Evolutionary conservation across 2,113 vertebrate genomes (phyloP).

Genomic region (Chelonoidis abingdonii): DNA sequence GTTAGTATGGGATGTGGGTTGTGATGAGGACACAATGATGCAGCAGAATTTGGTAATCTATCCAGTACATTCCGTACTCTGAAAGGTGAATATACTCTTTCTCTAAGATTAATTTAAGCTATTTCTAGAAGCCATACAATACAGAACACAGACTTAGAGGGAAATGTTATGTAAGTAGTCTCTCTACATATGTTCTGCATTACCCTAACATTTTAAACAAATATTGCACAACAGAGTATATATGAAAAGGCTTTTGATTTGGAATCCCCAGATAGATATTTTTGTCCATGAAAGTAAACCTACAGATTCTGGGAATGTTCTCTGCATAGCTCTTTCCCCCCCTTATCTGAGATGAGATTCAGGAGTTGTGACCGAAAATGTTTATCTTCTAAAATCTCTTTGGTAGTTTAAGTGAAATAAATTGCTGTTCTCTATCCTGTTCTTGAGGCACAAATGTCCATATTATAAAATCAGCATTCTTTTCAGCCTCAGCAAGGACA

Average conservation of each 20-base stretch:
- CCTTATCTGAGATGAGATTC: accelerated
- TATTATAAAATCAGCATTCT: neutral
- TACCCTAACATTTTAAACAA: neutral
- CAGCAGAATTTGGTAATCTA: constrained; percentile 53
- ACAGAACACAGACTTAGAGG: neutral
- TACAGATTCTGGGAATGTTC: neutral
- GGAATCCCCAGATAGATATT: neutral
- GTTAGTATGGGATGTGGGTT: constrained; percentile 30
- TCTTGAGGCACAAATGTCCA: neutral
- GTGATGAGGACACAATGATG: constrained; percentile 10
- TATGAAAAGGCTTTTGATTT: neutral
- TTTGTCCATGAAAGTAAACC: neutral
- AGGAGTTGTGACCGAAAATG: neutral
- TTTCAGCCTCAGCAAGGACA: neutral
- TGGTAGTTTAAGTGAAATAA: neutral
- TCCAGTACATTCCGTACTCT: constrained; percentile 67
- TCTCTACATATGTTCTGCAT: neutral
- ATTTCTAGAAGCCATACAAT: constrained; percentile 18
- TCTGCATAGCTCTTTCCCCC: neutral
- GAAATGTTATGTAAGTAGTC: constrained; percentile 4
- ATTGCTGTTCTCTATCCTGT: neutral
- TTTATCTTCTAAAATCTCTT: neutral
- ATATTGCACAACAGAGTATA: neutral
- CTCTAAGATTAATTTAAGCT: constrained; percentile 19
- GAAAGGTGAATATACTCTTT: constrained; percentile 45